phyloP scores from a whole-genome alignment of 2,888 invertebrate species.

The Pristionchus exspectatus region DNA sequence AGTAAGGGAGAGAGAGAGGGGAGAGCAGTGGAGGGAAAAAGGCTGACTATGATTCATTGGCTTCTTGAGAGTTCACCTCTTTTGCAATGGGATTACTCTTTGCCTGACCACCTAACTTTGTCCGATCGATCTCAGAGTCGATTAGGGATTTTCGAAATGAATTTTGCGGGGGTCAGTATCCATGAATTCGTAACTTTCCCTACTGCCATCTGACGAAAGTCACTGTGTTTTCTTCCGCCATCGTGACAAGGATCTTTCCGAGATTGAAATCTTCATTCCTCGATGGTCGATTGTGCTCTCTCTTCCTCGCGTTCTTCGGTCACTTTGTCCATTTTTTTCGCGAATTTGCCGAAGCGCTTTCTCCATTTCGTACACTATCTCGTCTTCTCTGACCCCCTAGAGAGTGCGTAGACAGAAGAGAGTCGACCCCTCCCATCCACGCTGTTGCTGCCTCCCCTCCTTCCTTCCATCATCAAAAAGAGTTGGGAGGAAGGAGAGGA shows the following conservation, averaged over 20 bases:
- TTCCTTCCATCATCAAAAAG: conserved; percentile 30
- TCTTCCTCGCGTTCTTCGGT: neutral
- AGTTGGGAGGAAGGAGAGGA: conserved; percentile 3
- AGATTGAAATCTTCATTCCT: neutral
- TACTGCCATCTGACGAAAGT: neutral
- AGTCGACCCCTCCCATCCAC: neutral
- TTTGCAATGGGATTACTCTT: neutral
- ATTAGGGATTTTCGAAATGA: neutral
- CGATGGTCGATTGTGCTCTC: neutral
- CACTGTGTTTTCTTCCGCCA: neutral
- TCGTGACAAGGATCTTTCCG: conserved; percentile 4
- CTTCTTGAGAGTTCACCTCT: neutral
- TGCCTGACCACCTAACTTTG: neutral
- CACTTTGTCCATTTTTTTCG: conserved; percentile 5
- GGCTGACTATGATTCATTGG: conserved; percentile 4
- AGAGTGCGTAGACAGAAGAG: neutral
- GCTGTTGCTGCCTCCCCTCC: neutral
- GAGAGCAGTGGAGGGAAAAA: neutral
- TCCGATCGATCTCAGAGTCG: neutral
- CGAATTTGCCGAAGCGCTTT: conserved; percentile 12
- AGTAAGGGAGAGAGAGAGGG: neutral
- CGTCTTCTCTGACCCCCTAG: neutral
- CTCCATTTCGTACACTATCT: neutral
- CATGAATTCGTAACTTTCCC: neutral
- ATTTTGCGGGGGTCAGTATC: neutral